Base-by-base conservation (phyloP, 2,797 vertebrate genomes). In the Lepus townsendii region DNA sequence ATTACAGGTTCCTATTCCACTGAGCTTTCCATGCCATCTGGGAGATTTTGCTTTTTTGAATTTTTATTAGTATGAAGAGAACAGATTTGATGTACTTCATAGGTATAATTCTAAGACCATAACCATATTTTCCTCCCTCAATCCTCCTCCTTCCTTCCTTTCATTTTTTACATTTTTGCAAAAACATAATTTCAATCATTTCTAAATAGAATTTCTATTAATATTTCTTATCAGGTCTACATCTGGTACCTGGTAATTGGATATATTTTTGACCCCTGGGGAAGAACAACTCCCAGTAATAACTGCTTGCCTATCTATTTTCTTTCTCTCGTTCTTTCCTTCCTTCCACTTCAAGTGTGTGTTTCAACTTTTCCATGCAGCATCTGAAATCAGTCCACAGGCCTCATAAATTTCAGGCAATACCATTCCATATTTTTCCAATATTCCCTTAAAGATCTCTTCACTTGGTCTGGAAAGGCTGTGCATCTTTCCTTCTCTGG, bases 381-480 rank as follows among this genome's bases (percentile, higher is more conserved):
- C 69, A 5, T 82, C 7, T 86, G 50, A 73, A 91, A 77, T 79
- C 27, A 68, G 2, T 63, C 12, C 19, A 2, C 17, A 62, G 76
- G 10, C 60, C 9, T 9, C 4, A 38, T 30, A 79, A 54, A 80
- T 1, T 80, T 82, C 35, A 88, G n/a, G 16, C 9, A 68, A 17
- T 22, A 52, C 1, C 9, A 27, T 5, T 11, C 30, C 54, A 2
- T 27, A 57, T 60, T 17, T 47, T 65, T 52, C 35, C 54, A 77
- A 68, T 57, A 60, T 85, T 82, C 54, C 54, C 57, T 86, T 62
- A 47, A 94, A 66, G 22, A 38, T 66, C 14, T 7, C 8, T 86
- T 92, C 7, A 42, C 17, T 94, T 83, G 12, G 19, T 90, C 89
- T 86, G 50, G 89, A 32, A 77, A 42, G 20, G n/a, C 38, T 26